Evolutionary conservation across 2,113 vertebrate species (phyloP).

Genomic region (Phylloscopus whistleri): DNA sequence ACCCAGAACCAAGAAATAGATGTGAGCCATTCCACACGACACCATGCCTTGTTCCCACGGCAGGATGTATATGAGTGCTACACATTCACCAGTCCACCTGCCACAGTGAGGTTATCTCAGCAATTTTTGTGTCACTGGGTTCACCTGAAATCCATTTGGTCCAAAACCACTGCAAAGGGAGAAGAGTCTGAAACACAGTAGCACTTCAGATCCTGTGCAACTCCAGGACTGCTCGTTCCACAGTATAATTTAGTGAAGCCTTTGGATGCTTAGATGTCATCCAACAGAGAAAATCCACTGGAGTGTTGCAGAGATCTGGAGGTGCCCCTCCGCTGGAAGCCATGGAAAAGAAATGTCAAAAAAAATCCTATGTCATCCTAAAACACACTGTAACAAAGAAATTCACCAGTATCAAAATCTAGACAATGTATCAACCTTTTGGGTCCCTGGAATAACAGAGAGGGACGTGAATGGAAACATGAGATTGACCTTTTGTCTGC

Average conservation of each 20-base stretch:
- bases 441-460: background rate
- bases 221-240: background rate
- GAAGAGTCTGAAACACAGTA: background rate
- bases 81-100: background rate
- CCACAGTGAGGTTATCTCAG: background rate
- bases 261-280: background rate
- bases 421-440: background rate
- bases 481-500: constrained; percentile 6
- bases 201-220: background rate
- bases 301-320: background rate
- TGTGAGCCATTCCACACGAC: background rate
- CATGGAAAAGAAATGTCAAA: background rate
- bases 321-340: background rate
- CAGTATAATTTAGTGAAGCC: background rate
- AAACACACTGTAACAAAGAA: background rate
- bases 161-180: background rate
- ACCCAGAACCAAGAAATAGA: background rate
- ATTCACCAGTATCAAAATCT: background rate
- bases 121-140: background rate
- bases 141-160: background rate
- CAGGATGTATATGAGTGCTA: background rate
- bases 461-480: background rate
- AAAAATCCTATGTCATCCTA: background rate
- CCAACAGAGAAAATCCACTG: background rate
- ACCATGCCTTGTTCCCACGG: background rate